Evolutionary conservation across 2,113 vertebrate genomes (phyloP).

Genomic region (Aegithalos caudatus): DNA sequence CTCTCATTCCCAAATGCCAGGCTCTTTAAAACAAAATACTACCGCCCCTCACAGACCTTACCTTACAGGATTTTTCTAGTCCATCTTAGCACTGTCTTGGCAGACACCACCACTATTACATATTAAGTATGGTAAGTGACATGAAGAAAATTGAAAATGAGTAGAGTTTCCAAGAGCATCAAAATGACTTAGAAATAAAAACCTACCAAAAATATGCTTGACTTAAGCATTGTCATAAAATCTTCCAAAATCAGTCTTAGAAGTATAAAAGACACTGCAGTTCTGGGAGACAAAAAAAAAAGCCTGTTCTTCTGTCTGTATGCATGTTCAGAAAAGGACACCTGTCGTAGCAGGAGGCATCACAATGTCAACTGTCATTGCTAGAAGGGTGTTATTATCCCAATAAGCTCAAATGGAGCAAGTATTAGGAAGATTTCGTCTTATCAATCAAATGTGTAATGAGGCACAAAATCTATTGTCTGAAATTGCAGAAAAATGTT

Average conservation of each 20-base stretch:
- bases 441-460: neutral
- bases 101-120: neutral
- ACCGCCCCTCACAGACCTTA: neutral
- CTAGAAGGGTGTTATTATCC: conserved; percentile 10
- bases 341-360: neutral
- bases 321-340: neutral
- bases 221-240: neutral
- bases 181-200: conserved; percentile 1
- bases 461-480: neutral
- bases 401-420: neutral
- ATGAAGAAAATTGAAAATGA: neutral
- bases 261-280: neutral
- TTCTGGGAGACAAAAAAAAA: neutral
- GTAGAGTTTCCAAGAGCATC: neutral
- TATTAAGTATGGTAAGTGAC: neutral
- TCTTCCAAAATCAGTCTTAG: neutral
- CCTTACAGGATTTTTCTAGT: neutral
- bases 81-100: neutral
- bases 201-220: neutral
- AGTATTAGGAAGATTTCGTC: neutral
- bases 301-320: neutral
- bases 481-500: neutral
- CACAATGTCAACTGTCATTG: neutral
- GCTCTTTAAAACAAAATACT: neutral
- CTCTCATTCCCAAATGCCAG: neutral